These are phyloP conservation scores for Labeo rohita DNA, from an alignment of 2,113 vertebrate species.

Conservation along the genomic window DNA sequence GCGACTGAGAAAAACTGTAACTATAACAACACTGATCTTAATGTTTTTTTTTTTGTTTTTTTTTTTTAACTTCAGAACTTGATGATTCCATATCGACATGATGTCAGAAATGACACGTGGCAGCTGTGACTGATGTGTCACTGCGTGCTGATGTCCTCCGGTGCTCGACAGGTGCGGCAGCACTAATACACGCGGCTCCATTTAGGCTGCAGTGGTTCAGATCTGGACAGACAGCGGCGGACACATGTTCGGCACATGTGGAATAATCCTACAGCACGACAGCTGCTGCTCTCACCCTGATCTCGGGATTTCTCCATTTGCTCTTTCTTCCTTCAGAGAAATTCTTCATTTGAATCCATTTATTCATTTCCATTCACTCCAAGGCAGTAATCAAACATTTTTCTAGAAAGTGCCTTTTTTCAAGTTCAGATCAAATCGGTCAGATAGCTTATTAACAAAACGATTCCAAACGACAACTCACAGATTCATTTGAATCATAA, in stretches of 20 bases:
- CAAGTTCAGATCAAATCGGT: too few species aligned
- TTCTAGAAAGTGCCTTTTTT: too few species aligned
- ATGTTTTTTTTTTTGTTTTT: too few species aligned
- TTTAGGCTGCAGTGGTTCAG: slow-evolving; percentile 96
- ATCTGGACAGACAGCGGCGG: slow-evolving; percentile 72
- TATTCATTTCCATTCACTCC: too few species aligned
- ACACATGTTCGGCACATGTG: slow-evolving; percentile 63
- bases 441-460: too few species aligned
- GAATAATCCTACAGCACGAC: slow-evolving; percentile 65
- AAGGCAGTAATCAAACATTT: too few species aligned
- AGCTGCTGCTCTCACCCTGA: slow-evolving; percentile 37
- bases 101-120: not conserved
- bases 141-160: slow-evolving; percentile 68
- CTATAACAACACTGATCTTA: too few species aligned
- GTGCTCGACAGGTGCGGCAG: slow-evolving; percentile 86
- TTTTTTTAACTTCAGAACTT: too few species aligned
- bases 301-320: slow-evolving; percentile 29
- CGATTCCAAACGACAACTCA: too few species aligned
- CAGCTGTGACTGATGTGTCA: slow-evolving; percentile 1
- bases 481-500: too few species aligned
- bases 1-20: too few species aligned
- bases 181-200: slow-evolving; percentile 91
- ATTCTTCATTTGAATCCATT: not conserved
- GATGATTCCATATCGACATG: too few species aligned
- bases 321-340: not conserved